Conservation (phyloP, 2,113 vertebrate species). For the Megatriorchis doriae region DNA sequence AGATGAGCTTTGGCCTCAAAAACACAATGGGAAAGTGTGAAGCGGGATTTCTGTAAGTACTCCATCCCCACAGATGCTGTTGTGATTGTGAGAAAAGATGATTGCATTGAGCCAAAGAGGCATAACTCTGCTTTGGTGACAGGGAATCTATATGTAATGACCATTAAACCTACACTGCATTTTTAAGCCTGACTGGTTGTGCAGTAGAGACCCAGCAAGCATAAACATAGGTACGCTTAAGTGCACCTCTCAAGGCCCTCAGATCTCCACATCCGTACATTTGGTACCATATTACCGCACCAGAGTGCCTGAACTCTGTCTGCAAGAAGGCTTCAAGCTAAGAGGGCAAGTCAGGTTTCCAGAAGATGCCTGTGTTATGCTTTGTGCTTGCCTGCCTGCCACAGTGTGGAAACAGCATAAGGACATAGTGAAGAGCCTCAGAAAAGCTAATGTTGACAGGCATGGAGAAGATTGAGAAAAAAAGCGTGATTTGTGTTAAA, state of each 20-base stretch:
- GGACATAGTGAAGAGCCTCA: background rate
- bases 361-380: background rate
- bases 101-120: background rate
- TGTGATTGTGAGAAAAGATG: background rate
- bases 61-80: background rate
- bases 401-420: background rate
- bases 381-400: background rate
- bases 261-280: background rate
- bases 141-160: background rate
- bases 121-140: background rate
- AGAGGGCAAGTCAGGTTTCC: background rate
- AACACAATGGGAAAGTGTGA: background rate
- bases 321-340: background rate
- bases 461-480: background rate
- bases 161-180: background rate
- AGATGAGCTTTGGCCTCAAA: background rate
- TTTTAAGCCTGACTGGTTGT: background rate
- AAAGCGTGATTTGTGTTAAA: background rate
- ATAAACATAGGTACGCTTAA: background rate
- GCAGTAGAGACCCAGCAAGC: background rate
- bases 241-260: background rate
- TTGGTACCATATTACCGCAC: background rate
- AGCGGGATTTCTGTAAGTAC: background rate
- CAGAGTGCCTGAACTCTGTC: background rate
- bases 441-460: background rate